phyloP scores from a whole-genome alignment of 1,140 invertebrate species.

The Drosophila albomicans region DNA sequence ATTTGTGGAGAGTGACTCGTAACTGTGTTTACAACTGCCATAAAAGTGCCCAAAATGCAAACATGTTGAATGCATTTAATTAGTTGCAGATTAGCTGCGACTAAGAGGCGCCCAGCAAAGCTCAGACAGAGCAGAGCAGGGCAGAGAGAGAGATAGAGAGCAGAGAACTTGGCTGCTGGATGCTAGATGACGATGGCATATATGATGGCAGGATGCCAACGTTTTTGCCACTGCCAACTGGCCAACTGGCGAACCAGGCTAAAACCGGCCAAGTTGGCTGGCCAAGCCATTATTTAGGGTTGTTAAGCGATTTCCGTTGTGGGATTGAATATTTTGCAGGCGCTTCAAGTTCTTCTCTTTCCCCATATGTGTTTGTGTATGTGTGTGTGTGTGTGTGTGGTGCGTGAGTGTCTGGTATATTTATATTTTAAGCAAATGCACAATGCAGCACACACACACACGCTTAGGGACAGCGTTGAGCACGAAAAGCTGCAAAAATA shows the following conservation, averaged over 20 bases:
- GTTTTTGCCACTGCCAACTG: not conserved
- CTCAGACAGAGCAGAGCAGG: not conserved
- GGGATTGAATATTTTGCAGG: constrained; percentile 68
- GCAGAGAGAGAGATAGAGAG: no score
- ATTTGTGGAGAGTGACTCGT: not conserved
- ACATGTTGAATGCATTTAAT: constrained; percentile 45
- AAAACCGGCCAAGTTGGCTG: constrained; percentile 2
- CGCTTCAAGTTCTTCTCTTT: not conserved
- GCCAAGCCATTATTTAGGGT: constrained; percentile 63
- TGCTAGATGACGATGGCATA: not conserved
- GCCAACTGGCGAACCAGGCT: not conserved
- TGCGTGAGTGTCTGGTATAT: constrained; percentile 45
- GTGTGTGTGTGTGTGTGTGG: constrained; percentile 13
- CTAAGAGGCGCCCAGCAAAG: constrained; percentile 1
- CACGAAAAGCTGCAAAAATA: constrained; percentile 11
- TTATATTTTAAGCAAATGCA: constrained; percentile 55
- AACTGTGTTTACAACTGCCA: constrained; percentile 29
- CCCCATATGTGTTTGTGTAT: not conserved
- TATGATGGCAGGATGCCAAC: not conserved
- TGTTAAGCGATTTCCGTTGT: constrained; percentile 70
- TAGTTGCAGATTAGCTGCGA: constrained; percentile 34
- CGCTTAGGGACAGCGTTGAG: constrained; percentile 8
- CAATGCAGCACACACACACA: constrained; percentile 37
- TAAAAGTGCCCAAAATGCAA: constrained; percentile 39
- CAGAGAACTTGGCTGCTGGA: not conserved